phyloP scores from a whole-genome alignment of 2,888 invertebrate species.

The Mythimna albipuncta region DNA sequence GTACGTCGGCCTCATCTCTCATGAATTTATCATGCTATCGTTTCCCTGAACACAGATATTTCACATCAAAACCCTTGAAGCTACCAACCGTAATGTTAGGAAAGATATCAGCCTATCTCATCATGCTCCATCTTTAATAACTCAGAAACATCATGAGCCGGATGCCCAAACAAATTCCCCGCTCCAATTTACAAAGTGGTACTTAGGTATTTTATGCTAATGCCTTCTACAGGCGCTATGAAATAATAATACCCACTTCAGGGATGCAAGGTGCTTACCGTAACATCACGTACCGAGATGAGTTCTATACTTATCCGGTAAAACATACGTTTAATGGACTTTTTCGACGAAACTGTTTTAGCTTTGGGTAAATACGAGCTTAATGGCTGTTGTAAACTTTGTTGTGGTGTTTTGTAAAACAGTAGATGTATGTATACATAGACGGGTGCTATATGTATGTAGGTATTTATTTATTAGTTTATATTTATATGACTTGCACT shows the following conservation, averaged over 20 bases:
- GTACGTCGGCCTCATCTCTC: neutral
- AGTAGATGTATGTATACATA: neutral
- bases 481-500: neutral
- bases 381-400: constrained; percentile 59
- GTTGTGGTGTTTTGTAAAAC: constrained; percentile 40
- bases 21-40: constrained; percentile 12
- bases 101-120: constrained; percentile 33
- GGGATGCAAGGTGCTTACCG: constrained; percentile 58
- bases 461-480: neutral
- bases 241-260: constrained; percentile 80
- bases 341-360: constrained; percentile 62
- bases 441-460: neutral
- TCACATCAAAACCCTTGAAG: constrained; percentile 18
- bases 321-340: constrained; percentile 67
- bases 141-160: constrained; percentile 54
- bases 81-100: constrained; percentile 11
- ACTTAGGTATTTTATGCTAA: constrained; percentile 82
- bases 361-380: constrained; percentile 44
- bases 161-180: constrained; percentile 71
- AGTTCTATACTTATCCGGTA: constrained; percentile 66
- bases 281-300: constrained; percentile 62
- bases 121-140: constrained; percentile 58
- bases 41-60: constrained; percentile 8
- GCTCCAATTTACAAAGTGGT: constrained; percentile 74
- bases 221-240: constrained; percentile 76